phyloP scores from a whole-genome alignment of 2,888 invertebrate species.

The Volucella inanis region DNA sequence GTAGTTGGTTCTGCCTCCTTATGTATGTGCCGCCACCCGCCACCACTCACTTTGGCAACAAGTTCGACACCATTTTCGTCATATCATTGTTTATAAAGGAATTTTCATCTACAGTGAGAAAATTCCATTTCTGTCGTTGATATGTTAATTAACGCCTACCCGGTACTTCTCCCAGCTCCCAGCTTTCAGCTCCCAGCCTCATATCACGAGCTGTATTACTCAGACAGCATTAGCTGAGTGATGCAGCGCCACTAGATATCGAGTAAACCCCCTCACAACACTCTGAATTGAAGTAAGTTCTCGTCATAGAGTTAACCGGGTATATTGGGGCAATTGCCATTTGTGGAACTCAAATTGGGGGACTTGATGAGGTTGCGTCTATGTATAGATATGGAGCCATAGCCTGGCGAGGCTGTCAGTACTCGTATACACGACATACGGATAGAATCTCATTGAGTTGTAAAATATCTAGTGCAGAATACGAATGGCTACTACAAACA shows the following conservation, averaged over 20 bases:
- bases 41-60: slow-evolving; percentile 49
- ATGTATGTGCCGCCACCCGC: slow-evolving; percentile 4
- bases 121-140: slow-evolving; percentile 74
- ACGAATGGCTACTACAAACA: slow-evolving; percentile 5
- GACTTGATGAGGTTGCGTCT: slow-evolving; percentile 41
- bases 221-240: slow-evolving; percentile 10
- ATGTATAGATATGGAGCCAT: neutral
- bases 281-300: slow-evolving; percentile 46
- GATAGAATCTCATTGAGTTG: slow-evolving; percentile 32
- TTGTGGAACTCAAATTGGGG: slow-evolving; percentile 59
- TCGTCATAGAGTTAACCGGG: slow-evolving; percentile 42
- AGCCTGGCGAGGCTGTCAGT: slow-evolving; percentile 26
- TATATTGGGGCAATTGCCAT: slow-evolving; percentile 68
- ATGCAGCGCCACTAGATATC: slow-evolving; percentile 37
- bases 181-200: neutral
- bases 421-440: slow-evolving; percentile 15
- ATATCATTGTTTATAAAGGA: slow-evolving; percentile 73
- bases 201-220: neutral
- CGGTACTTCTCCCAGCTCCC: slow-evolving; percentile 17
- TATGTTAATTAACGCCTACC: slow-evolving; percentile 73
- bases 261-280: slow-evolving; percentile 1
- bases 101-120: slow-evolving; percentile 68
- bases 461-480: slow-evolving; percentile 31
- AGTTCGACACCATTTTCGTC: slow-evolving; percentile 73
- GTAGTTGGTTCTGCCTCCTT: too few species aligned